Evolutionary conservation across 2,113 vertebrate genomes (phyloP), one percentile per base, ranked within the genome.

Genomic region (Callipepla squamata): DNA sequence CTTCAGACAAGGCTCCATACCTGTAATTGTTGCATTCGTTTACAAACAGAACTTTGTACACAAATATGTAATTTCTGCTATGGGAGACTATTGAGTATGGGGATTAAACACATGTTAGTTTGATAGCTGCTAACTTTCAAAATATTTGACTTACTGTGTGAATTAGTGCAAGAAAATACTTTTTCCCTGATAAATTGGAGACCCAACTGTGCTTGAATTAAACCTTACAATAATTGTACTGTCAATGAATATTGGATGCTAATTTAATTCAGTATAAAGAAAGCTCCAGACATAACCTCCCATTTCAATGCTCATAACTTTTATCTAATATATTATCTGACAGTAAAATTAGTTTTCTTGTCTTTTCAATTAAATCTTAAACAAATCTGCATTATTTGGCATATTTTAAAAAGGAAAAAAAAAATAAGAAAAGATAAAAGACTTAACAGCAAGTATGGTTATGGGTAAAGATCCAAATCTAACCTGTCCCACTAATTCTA

Each of bases 301-400:
- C 4, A 48, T 80, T 95, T 78, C 44, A 84, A 26, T 61, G 22
- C 61, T 80, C 47, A 17, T 70, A 83, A 80, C 15, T 84, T 95
- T 66, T 85, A 70, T 70, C 8, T 1, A 63, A 63, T 78, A 7
- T 42, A 75, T 86, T 80, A 77, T 59, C 51, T 84, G 17, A 40
- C 26, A 72, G 22, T 57, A 92, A 95, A 95, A 88, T 90, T 88
- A 58, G 11, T 77, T 83, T 94, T 88, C 51, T 93, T 61, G 77
- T 63, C 14, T 78, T 40, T 67, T 30, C 55, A 94, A 74, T 74
- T 85, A 74, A 59, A 80, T 80, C 38, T 79, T 57, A 14, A 77
- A 69, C 11, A 80, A 80, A 88, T 83, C 23, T 73, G 9, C 53
- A 89, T 92, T 89, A 73, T 83, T 44, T n/a, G 28, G 23, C 23